Conservation (phyloP, 2,888 invertebrate species). For the Parnassius glacialis region DNA sequence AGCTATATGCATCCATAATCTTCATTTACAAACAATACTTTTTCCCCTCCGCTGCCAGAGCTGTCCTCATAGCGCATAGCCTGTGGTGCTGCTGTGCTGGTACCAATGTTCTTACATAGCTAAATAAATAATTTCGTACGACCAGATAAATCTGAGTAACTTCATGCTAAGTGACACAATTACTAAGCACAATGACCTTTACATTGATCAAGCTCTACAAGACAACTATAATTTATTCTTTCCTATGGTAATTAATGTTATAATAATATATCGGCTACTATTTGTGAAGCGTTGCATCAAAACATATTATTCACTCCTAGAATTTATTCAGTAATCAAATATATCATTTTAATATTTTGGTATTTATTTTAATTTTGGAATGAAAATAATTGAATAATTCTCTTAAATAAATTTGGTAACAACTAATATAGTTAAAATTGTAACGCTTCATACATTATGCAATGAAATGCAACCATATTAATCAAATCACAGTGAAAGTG, state of each 20-base stretch:
- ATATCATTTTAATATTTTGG: too few relatives aligned
- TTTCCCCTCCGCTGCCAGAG: neutral
- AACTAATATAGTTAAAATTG: slow-evolving; percentile 15
- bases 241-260: slow-evolving; percentile 65
- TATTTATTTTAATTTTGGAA: too few relatives aligned
- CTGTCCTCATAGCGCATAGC: slow-evolving; percentile 23
- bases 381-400: too few relatives aligned
- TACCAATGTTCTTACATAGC: slow-evolving; percentile 26
- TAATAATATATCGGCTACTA: slow-evolving; percentile 62
- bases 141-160: slow-evolving; percentile 65
- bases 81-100: slow-evolving; percentile 15
- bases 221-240: slow-evolving; percentile 65
- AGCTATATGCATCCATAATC: slow-evolving; percentile 9
- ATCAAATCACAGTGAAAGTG: slow-evolving; percentile 77
- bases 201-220: slow-evolving; percentile 79
- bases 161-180: slow-evolving; percentile 71
- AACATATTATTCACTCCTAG: slow-evolving; percentile 33
- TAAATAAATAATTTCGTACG: slow-evolving; percentile 45
- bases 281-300: slow-evolving; percentile 71
- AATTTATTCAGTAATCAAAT: slow-evolving; percentile 37
- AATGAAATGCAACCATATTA: slow-evolving; percentile 71
- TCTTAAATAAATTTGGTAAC: too few relatives aligned
- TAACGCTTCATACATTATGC: slow-evolving; percentile 50
- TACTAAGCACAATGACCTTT: slow-evolving; percentile 79
- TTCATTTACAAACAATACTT: slow-evolving; percentile 10